These are phyloP conservation scores for Phoebastria nigripes DNA, from an alignment of 2,797 vertebrate genomes.

Conservation along the genomic window DNA sequence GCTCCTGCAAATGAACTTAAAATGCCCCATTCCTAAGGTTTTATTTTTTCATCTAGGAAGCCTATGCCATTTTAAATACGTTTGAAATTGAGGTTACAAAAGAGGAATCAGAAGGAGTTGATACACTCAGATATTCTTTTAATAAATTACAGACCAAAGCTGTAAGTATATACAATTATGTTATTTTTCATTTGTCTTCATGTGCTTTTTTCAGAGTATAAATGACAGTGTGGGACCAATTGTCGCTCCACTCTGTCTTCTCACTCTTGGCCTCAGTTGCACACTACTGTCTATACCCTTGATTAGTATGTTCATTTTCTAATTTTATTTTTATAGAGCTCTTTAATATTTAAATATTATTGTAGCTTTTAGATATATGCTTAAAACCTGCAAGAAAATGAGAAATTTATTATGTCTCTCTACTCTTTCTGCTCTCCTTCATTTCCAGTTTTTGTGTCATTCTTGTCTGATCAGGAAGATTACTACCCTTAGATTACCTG, in stretches of 20 bases:
- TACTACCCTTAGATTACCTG: background rate
- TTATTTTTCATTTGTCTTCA: background rate
- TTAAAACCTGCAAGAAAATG: background rate
- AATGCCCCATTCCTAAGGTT: background rate
- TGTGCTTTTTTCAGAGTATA: background rate
- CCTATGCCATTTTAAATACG: conserved; percentile 77
- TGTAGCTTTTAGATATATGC: background rate
- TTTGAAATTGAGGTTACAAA: conserved; percentile 78
- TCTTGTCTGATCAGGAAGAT: background rate
- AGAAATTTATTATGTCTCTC: background rate
- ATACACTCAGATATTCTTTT: conserved; percentile 77
- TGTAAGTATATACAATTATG: conserved; percentile 69
- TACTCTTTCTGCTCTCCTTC: background rate
- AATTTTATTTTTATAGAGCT: background rate
- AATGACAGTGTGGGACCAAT: background rate
- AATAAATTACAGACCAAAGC: conserved; percentile 77
- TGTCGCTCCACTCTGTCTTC: background rate
- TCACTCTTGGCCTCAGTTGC: background rate
- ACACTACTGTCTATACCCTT: background rate
- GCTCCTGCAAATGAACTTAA: background rate
- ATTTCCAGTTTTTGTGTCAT: background rate
- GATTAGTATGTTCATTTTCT: background rate
- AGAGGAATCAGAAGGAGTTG: conserved; percentile 79
- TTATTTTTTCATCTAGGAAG: conserved; percentile 71
- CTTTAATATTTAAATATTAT: background rate